Percentiles rank a stretch among this genome's conserved stretches.
These are phyloP conservation scores for Cassiopea xamachana DNA, from an alignment of 30 jellyfish, hydroid and myxozoan genomes.

Conservation along the genomic window DNA sequence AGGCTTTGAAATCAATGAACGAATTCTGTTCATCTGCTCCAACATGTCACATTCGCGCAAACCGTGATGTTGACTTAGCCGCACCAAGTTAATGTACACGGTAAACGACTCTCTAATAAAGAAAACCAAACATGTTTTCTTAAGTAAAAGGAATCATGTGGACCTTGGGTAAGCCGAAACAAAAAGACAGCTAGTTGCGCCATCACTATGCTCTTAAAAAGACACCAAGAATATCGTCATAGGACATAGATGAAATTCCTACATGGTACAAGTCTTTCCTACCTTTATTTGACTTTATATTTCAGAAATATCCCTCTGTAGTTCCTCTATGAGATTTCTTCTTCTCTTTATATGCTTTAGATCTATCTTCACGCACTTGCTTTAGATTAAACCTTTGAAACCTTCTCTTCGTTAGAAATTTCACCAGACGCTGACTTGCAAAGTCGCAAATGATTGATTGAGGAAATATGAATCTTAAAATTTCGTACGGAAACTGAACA, in stretches of 20 bases:
- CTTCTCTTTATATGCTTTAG: not conserved
- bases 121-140: constrained; percentile 8
- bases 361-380: not conserved
- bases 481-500: constrained; percentile 57
- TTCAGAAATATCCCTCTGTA: not conserved
- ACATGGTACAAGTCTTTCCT: not conserved
- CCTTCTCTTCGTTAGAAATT: constrained; percentile 32
- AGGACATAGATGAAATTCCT: not conserved
- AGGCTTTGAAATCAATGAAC: not conserved
- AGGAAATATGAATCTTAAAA: constrained; percentile 53
- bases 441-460: constrained; percentile 60
- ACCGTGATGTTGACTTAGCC: not conserved
- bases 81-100: not conserved
- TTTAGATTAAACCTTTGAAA: constrained; percentile 5
- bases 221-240: not conserved
- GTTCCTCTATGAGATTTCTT: not conserved
- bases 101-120: not conserved
- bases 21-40: not conserved
- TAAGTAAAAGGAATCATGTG: not conserved
- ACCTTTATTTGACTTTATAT: not conserved
- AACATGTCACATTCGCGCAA: not conserved
- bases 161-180: not conserved
- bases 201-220: not conserved
- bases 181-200: not conserved
- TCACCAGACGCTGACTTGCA: constrained; percentile 58